Evolutionary conservation across 1,140 invertebrate genomes (phyloP).

Genomic region (Delia radicum): DNA sequence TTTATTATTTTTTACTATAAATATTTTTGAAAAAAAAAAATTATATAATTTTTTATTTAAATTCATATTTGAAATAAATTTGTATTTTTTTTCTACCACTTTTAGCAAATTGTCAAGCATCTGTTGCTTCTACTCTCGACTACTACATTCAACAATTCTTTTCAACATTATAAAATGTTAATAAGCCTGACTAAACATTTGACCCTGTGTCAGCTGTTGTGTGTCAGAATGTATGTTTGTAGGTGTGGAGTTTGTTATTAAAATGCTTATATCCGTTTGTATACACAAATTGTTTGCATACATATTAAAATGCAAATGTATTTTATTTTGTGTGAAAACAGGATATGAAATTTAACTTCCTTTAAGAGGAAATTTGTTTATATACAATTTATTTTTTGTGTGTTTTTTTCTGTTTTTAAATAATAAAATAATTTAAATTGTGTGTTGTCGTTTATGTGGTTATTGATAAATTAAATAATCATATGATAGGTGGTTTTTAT

Average conservation of each 20-base stretch:
- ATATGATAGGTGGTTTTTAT: too few species aligned
- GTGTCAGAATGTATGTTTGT: not conserved
- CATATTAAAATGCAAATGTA: not conserved
- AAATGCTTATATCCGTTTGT: not conserved
- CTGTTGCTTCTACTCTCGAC: not conserved
- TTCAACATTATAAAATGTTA: not conserved
- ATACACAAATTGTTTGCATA: too few species aligned
- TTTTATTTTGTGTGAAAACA: not conserved
- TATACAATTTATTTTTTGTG: not conserved
- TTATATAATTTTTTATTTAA: not conserved
- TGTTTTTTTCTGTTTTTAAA: not conserved
- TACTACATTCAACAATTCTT: not conserved
- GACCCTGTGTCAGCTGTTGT: not conserved
- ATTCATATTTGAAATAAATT: not conserved
- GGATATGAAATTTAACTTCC: not conserved
- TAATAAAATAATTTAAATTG: too few species aligned
- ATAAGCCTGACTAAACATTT: not conserved
- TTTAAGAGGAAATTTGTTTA: not conserved
- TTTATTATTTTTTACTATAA: not conserved
- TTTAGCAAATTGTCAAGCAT: not conserved
- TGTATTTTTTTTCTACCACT: not conserved
- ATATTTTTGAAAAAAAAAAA: not conserved
- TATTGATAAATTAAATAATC: too few species aligned
- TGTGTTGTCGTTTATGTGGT: too few species aligned
- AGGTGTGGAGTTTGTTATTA: not conserved